Evolutionary conservation across 2,113 vertebrate species (phyloP).

Genomic region (Caretta caretta): DNA sequence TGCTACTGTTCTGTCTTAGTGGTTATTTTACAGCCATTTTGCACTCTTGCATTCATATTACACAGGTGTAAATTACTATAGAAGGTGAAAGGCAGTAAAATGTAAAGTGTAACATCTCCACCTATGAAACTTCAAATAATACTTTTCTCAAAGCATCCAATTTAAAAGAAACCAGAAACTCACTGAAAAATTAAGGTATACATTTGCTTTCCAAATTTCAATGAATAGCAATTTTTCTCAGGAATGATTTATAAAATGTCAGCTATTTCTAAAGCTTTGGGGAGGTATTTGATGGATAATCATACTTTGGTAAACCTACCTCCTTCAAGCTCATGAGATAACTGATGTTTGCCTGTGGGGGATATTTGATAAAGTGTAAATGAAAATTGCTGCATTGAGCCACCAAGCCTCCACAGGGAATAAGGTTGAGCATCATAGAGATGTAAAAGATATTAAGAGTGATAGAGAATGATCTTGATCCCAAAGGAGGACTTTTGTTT

Average conservation of each 20-base stretch:
- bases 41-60: background rate
- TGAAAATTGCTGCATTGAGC: slow-evolving; percentile 22
- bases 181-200: background rate
- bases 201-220: background rate
- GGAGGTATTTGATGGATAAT: slow-evolving; percentile 28
- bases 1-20: background rate
- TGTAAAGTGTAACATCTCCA: background rate
- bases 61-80: background rate
- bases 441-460: background rate
- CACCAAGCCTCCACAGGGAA: background rate
- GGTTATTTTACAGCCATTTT: background rate
- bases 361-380: slow-evolving; percentile 44
- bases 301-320: background rate
- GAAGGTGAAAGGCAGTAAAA: background rate
- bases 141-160: background rate
- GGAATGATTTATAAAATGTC: background rate
- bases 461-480: background rate
- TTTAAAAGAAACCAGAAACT: fast-evolving
- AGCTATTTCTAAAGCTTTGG: slow-evolving; percentile 3
- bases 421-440: background rate
- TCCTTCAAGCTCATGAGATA: slow-evolving; percentile 27
- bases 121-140: background rate
- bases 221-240: background rate
- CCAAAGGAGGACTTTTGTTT: slow-evolving; percentile 14
- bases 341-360: slow-evolving; percentile 6